Evolutionary conservation across 2,113 vertebrate genomes (phyloP), one percentile per base, ranked within the genome.

Genomic region (Osmerus mordax): DNA sequence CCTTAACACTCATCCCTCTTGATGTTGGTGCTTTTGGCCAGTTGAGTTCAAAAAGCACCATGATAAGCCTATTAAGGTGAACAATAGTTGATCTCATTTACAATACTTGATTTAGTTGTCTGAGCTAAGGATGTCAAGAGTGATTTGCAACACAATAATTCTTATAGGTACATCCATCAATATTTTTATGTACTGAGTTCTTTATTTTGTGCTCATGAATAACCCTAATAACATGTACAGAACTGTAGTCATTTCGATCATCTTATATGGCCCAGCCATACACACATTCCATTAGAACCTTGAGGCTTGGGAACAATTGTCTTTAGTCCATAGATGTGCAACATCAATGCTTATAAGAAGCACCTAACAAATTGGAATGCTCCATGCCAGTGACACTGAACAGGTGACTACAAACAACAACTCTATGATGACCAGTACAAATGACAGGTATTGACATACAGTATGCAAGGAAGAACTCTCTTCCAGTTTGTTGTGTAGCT

Each of bases 141-240:
- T 12, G 28, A 65, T 21, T 51, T 19, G 32, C 18, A 19, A 47
- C 29, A 19, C 16, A 56, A 18, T 19, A 56, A 56, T 12, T 47
- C 55, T 56, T 16, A 15, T 2, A 18, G n/a, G 15, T 56, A 19
- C n/a, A 56, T 56, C 55, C 8, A 19, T 18, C 55, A 18, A 56
- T 56, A 0, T 14, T 21, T n/a, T 19, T 65, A 8, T 41, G 9
- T 25, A 3, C 59, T 18, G 9, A 9, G 25, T 64, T 65, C 79
- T 84, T 88, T 85, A 87, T 86, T 90, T 88, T 88, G 87, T 89
- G 87, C 88, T 89, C 84, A 75, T 28, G n/a, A 23, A 76, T 73
- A 78, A 74, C 14, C 69, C 84, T 60, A 32, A 63, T 64, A 77
- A 75, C 79, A 82, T 41, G 81, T 60, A 59, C 56, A 59, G 8